A percentile compares a stretch with the other conserved stretches of the same genome.
Conservation (phyloP, 2,797 vertebrate species). For the Galaxias olidus region DNA sequence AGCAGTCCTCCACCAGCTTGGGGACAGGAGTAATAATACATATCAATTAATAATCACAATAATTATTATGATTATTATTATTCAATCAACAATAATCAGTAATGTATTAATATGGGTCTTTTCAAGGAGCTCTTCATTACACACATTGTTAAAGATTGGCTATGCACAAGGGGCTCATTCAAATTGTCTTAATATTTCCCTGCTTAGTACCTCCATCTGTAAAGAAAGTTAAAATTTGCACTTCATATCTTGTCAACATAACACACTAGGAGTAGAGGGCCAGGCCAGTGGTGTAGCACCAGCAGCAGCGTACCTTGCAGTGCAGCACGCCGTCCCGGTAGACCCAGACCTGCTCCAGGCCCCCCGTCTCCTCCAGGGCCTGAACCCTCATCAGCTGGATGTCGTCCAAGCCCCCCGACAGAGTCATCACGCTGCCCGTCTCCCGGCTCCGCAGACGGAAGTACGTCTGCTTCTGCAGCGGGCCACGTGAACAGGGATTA, state of each 20-base stretch:
- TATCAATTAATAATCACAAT: no score
- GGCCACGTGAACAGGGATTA: background rate
- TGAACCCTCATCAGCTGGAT: slow-evolving; percentile 90
- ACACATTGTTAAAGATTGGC: no score
- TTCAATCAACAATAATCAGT: no score
- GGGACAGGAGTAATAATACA: background rate
- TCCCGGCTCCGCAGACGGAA: slow-evolving; percentile 86
- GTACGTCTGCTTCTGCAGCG: slow-evolving; percentile 82
- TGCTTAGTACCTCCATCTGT: no score
- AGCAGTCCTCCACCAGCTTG: slow-evolving; percentile 90
- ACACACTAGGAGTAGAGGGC: no score
- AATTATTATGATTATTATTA: no score
- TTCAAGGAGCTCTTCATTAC: no score
- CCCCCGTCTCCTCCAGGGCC: slow-evolving; percentile 82
- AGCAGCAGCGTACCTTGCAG: slow-evolving; percentile 78
- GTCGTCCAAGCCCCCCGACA: slow-evolving; percentile 86
- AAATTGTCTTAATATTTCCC: no score
- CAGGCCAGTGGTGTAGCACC: background rate
- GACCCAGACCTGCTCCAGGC: slow-evolving; percentile 89
- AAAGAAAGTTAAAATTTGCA: no score
- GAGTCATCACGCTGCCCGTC: slow-evolving; percentile 82
- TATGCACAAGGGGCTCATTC: no score
- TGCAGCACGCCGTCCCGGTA: slow-evolving; percentile 85
- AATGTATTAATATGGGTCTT: no score
- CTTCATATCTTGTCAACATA: background rate